Evolutionary conservation across 2,797 vertebrate genomes (phyloP), one percentile per base, ranked within the genome.

Genomic region (Sebastes diploproa): DNA sequence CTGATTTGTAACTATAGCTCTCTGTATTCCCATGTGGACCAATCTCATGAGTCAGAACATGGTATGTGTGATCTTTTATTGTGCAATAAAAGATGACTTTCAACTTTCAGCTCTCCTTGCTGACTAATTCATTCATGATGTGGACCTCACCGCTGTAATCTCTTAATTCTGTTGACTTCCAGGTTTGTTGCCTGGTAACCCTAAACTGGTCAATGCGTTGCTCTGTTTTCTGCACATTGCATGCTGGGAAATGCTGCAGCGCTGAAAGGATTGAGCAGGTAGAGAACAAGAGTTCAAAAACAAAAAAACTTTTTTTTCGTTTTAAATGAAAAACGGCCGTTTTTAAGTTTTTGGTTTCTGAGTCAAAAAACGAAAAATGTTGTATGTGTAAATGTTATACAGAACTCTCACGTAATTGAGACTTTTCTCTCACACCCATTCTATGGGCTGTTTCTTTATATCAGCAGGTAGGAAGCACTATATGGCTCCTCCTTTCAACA

Each of bases 31-130:
- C 91, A 92, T 94, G 94, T 95, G 95, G 95, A 95, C 94, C 94
- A 94, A 94, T 94, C 93, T 93, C 89, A 92, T 88, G 84, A 90
- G 86, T 94, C 92, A 88, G 88, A 92, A 94, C 93, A 93, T 94
- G 93, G 91, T 95, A 89, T 94, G 91, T 95, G 92, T 95, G 93
- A 94, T 95, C 94, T 95, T 96, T 95, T 95, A 95, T 95, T 94
- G 94, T 95, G 94, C 92, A 95, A 95, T 95, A 95, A 96, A 96
- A 95, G 95, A 95, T 95, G 87, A 95, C 94, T 94, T 95, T 95
- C 92, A 95, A 94, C 90, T 94, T 94, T 91, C 77, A 13, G 2
- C 72, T 6, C 65, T 78, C 65, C 25, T 11, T 4, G 14, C 4
- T 50, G 42, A 56, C 6, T 81, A 22, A 65, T 80, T 86, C 13